These are phyloP conservation scores for Drosophila insularis DNA, from an alignment of 1,140 invertebrate genomes.

Conservation along the genomic window DNA sequence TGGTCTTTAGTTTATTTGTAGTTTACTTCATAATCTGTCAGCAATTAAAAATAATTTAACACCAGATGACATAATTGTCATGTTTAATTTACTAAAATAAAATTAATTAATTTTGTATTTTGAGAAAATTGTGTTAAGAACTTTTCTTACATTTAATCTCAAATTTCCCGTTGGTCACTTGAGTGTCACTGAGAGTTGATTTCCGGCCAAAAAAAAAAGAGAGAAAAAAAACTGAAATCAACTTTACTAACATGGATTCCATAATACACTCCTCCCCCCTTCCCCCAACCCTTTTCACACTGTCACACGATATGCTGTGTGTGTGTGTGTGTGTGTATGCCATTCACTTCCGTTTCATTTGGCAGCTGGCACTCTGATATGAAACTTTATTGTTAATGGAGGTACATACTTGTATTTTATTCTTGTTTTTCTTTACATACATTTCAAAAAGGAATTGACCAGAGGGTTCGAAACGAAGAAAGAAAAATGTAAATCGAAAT, in stretches of 20 bases:
- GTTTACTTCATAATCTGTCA: too few relatives aligned
- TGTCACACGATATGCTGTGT: constrained; percentile 40
- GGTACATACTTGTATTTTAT: not conserved
- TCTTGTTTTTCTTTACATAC: not conserved
- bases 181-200: constrained; percentile 21
- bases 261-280: not conserved
- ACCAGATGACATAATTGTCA: too few relatives aligned
- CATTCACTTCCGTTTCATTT: constrained; percentile 56
- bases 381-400: constrained; percentile 17
- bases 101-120: too few relatives aligned
- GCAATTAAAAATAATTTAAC: too few relatives aligned
- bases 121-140: too few relatives aligned
- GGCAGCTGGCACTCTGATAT: constrained; percentile 21
- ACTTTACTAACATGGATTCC: constrained; percentile 12
- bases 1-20: too few relatives aligned
- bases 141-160: not conserved
- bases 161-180: not conserved
- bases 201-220: constrained; percentile 16
- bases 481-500: constrained; percentile 12
- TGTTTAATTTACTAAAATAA: too few relatives aligned
- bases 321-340: constrained; percentile 25
- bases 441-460: not conserved
- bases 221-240: too few relatives aligned
- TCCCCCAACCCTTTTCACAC: not conserved
- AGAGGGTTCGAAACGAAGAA: not conserved